Percentiles rank a stretch among this genome's conserved stretches.
Conservation (phyloP, 2,888 invertebrate genomes). For the Zhuqinia jingwanae region DNA sequence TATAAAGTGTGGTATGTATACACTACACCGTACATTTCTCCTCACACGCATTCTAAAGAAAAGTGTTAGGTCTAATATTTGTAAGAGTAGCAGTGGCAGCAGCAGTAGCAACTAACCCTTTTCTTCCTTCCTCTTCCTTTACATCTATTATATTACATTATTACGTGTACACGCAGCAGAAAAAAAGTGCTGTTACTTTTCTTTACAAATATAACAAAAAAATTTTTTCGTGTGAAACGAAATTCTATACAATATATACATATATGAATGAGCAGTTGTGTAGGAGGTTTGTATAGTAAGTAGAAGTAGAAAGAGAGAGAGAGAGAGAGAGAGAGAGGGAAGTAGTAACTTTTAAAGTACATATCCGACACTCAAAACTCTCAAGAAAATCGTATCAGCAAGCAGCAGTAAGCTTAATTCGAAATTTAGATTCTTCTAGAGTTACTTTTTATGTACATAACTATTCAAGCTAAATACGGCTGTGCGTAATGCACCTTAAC, state of each 20-base stretch:
- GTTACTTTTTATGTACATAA: conserved; percentile 67
- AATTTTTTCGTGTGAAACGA: conserved; percentile 3
- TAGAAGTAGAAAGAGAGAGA: no score
- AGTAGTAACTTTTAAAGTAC: conserved; percentile 37
- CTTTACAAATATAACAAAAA: neutral
- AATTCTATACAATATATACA: neutral
- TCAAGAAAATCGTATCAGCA: conserved; percentile 8
- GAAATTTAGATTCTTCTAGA: conserved; percentile 67
- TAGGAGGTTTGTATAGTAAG: neutral
- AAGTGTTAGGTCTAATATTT: conserved; percentile 25
- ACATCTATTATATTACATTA: conserved; percentile 11
- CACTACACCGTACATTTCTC: conserved; percentile 20
- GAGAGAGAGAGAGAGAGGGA: conserved; percentile 30
- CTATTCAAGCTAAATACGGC: conserved; percentile 53
- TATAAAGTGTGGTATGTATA: conserved; percentile 14
- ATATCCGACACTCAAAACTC: conserved; percentile 27
- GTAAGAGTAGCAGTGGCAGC: neutral
- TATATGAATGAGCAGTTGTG: neutral
- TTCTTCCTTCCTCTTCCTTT: neutral
- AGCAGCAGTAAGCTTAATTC: conserved; percentile 52
- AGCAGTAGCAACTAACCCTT: neutral
- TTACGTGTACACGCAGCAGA: conserved; percentile 1
- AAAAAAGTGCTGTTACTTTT: neutral
- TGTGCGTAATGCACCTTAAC: neutral
- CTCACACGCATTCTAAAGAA: conserved; percentile 42